Base-by-base conservation (phyloP, 1,140 invertebrate genomes). In the Papilio glaucus region DNA sequence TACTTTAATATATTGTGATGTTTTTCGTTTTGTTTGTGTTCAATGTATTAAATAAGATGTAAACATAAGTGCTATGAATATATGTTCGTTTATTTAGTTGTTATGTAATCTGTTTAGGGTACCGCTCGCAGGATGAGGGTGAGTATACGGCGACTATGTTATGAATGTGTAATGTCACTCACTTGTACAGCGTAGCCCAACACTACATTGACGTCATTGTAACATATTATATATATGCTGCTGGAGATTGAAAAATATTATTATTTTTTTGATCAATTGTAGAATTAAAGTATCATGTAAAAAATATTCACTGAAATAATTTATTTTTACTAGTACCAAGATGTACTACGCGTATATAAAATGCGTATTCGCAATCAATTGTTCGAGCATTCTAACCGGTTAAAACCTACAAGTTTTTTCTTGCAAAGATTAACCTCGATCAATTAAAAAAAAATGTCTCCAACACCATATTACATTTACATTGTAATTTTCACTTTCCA, bases 91-190 rank as follows among this genome's bases (percentile, higher is more conserved):
- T 42, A 60, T 75, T 68, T 62, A 60, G 41, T 21, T 65, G 72
- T 13, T 75, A 76, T 83, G 73, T 86, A 82, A 80, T 90, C 83
- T 88, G 81, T 89, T 85, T 85, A 90, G 90, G 84, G 82, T 84
- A 82, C 83, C 76, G 76, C 39, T 77, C 84, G 15, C 75, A 85
- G 88, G 89, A 91, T 21, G 89, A 91, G 77, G 88, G 90, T 93
- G 83, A 89, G 88, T 89, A 85, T 77, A 65, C 77, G 76, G 79
- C 78, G 76, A 74, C 72, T 77, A 80, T 85, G 85, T 89, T 70
- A 45, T 77, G 39, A 74, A 61, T 75, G 74, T 77, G 71, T 77
- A 76, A n/a, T n/a, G n/a, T n/a, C n/a, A 73, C 45, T 72, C 74
- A 75, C 74, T 37, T 53, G 62, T 68, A 69, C 41, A 69, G 41